Evolutionary conservation across 2,113 vertebrate genomes (phyloP).

Genomic region (Neogobius melanostomus): DNA sequence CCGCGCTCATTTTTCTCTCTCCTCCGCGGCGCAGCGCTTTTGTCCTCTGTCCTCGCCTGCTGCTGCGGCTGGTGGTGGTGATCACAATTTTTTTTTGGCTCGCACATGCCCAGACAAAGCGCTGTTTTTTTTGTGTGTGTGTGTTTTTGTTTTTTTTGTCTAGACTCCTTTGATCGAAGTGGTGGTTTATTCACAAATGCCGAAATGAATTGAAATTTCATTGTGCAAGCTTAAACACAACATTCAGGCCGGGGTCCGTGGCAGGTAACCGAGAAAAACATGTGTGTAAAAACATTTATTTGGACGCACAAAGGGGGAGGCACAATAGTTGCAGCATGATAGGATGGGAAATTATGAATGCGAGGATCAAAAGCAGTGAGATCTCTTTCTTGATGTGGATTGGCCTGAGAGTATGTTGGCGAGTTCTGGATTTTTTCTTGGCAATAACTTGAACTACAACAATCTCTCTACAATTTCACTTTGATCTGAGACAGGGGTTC

Average conservation of each 20-base stretch:
- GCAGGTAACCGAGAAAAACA: background rate
- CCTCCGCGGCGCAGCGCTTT: constrained; percentile 53
- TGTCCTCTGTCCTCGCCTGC: constrained; percentile 43
- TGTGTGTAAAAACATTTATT: background rate
- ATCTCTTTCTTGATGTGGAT: too few relatives aligned
- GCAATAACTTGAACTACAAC: too few relatives aligned
- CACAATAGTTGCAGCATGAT: background rate
- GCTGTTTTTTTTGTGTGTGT: too few relatives aligned
- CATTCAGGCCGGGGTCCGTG: background rate
- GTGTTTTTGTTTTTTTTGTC: constrained; percentile 1
- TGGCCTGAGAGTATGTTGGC: too few relatives aligned
- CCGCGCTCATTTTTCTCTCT: constrained; percentile 66
- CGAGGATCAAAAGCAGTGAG: too few relatives aligned
- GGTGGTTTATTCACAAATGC: background rate
- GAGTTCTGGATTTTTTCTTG: too few relatives aligned
- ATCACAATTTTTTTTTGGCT: constrained; percentile 6
- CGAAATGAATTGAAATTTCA: background rate
- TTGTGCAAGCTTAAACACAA: background rate
- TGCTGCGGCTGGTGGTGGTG: background rate
- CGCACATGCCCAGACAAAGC: constrained; percentile 10
- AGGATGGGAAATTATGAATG: too few relatives aligned
- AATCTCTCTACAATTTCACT: too few relatives aligned
- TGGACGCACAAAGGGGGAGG: background rate
- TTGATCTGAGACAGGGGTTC: too few relatives aligned
- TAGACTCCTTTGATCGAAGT: background rate